A percentile compares a stretch with the other conserved stretches of the same genome.
These are phyloP conservation scores for Lagria hirta DNA, from an alignment of 2,888 invertebrate species.

Conservation along the genomic window DNA sequence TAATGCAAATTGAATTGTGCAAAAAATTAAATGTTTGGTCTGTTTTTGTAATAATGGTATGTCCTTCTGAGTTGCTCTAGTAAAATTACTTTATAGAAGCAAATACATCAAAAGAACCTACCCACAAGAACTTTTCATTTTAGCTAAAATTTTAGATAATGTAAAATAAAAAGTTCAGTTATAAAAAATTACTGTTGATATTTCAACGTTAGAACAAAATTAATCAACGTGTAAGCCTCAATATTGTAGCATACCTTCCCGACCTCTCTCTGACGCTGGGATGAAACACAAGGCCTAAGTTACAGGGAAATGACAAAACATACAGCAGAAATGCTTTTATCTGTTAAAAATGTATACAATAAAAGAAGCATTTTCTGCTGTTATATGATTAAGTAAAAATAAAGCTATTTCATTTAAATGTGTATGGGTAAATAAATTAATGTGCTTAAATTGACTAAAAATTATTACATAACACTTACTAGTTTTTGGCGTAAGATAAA, in stretches of 20 bases:
- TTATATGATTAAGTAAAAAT: background rate
- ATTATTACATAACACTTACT: constrained; percentile 65
- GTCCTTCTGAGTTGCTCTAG: background rate
- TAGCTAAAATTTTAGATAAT: constrained; percentile 12
- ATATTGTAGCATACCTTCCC: constrained; percentile 58
- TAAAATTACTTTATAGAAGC: constrained; percentile 2
- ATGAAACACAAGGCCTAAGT: constrained; percentile 58
- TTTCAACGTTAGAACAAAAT: constrained; percentile 26
- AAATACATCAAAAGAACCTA: background rate
- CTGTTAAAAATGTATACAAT: constrained; percentile 2
- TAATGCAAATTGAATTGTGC: constrained; percentile 38
- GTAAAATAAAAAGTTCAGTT: constrained; percentile 33
- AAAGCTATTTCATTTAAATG: background rate
- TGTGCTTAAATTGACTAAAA: constrained; percentile 1
- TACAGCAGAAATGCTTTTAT: constrained; percentile 6
- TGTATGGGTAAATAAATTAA: constrained; percentile 3
- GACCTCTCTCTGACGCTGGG: constrained; percentile 64
- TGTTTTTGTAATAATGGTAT: no score
- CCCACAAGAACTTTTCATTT: background rate
- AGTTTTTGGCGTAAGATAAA: constrained; percentile 98
- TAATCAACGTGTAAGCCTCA: constrained; percentile 43
- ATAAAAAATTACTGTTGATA: constrained; percentile 16
- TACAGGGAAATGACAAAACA: constrained; percentile 40
- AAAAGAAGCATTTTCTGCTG: no score
- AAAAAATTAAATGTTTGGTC: constrained; percentile 26